A percentile compares a stretch with the other conserved stretches of the same genome.
Conservation (phyloP, 2,113 vertebrate species). For the Pipa parva region DNA sequence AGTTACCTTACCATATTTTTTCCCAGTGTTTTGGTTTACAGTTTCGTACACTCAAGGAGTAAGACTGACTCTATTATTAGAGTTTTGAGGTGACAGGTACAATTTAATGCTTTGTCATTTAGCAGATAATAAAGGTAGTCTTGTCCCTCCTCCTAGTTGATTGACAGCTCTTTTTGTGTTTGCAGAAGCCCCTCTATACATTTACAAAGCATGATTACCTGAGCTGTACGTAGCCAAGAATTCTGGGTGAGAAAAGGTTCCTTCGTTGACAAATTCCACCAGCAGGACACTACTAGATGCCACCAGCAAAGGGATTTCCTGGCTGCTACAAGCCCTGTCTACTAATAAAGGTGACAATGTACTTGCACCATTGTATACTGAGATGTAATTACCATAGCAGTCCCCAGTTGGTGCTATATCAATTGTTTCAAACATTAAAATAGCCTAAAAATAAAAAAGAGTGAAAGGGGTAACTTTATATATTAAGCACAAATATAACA, state of each 20-base stretch:
- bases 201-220: slow-evolving; percentile 1
- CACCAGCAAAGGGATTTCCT: slow-evolving; percentile 27
- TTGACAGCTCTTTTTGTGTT: no score
- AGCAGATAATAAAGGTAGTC: no score
- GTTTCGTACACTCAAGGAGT: no score
- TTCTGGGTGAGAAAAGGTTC: background rate
- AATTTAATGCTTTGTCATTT: no score
- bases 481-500: no score
- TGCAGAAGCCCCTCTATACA: no score
- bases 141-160: no score
- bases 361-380: slow-evolving; percentile 11
- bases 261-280: slow-evolving; percentile 9
- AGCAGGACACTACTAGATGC: slow-evolving; percentile 7
- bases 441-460: background rate
- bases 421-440: slow-evolving; percentile 14
- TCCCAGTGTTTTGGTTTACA: no score
- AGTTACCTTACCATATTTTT: no score
- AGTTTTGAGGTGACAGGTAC: no score
- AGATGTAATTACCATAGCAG: slow-evolving; percentile 8
- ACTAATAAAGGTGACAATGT: background rate
- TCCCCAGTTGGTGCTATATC: background rate
- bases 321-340: slow-evolving; percentile 9
- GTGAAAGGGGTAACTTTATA: no score
- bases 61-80: no score
- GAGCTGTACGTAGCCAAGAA: slow-evolving; percentile 18